A percentile compares a stretch with the other conserved stretches of the same genome.
Evolutionary conservation across 2,888 invertebrate species (phyloP).

Genomic region (Protodeltote pygarga): DNA sequence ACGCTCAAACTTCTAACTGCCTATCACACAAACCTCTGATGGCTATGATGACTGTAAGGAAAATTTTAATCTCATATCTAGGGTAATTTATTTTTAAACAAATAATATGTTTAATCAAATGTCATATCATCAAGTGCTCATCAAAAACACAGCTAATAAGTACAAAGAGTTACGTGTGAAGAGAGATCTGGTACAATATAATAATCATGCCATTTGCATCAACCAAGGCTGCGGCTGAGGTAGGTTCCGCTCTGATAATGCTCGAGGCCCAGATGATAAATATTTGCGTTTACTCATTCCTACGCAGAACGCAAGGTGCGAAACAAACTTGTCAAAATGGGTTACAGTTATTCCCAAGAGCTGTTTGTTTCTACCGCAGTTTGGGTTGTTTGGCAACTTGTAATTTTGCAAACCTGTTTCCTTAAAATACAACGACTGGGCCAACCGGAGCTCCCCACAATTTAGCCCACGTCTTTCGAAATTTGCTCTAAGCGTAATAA

Average conservation of each 20-base stretch:
- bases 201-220: constrained; percentile 46
- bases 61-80: no score
- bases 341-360: constrained; percentile 27
- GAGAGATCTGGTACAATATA: constrained; percentile 37
- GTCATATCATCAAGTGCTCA: neutral
- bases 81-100: no score
- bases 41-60: no score
- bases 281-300: constrained; percentile 30
- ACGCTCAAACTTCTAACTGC: no score
- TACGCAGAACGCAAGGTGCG: constrained; percentile 19
- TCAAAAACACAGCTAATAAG: constrained; percentile 7
- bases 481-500: constrained; percentile 35
- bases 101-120: no score
- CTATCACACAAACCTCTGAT: no score
- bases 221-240: constrained; percentile 55
- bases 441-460: constrained; percentile 16
- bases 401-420: constrained; percentile 36
- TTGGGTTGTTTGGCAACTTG: constrained; percentile 37
- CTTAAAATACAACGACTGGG: constrained; percentile 23
- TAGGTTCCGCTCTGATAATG: constrained; percentile 68
- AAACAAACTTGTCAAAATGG: constrained; percentile 23
- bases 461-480: constrained; percentile 33
- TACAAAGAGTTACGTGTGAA: constrained; percentile 30
- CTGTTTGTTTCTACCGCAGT: constrained; percentile 19
- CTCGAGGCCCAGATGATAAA: constrained; percentile 54